These are phyloP conservation scores for Bombus cullumanus DNA, from an alignment of 1,140 invertebrate genomes.

Conservation along the genomic window DNA sequence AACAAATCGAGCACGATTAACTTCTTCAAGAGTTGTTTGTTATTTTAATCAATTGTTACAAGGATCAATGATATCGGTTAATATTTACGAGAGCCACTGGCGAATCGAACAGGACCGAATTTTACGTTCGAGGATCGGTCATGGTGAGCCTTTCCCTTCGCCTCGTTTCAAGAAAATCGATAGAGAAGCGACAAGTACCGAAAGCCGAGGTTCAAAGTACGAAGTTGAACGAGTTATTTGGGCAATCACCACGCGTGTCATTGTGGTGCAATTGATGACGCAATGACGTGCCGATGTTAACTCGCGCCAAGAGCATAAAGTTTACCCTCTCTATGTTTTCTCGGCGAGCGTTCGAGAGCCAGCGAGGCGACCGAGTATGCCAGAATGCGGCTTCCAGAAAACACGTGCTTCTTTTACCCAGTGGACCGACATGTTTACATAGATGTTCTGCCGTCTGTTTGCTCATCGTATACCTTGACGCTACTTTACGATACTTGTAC, in stretches of 20 bases:
- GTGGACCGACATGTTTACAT: constrained; percentile 62
- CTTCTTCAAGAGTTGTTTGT: too few relatives aligned
- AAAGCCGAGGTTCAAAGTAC: not conserved
- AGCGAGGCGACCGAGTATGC: not conserved
- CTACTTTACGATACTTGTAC: constrained; percentile 53
- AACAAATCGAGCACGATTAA: not conserved
- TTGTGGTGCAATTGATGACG: constrained; percentile 32
- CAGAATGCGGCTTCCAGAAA: constrained; percentile 47
- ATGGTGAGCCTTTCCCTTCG: too few relatives aligned
- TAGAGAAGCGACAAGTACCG: too few relatives aligned
- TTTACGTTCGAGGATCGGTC: too few relatives aligned
- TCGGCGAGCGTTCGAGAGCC: constrained; percentile 21
- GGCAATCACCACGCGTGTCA: not conserved
- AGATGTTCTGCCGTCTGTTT: constrained; percentile 63
- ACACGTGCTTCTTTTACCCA: constrained; percentile 56
- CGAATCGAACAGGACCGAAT: too few relatives aligned
- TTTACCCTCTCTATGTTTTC: not conserved
- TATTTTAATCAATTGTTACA: too few relatives aligned
- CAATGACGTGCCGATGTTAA: constrained; percentile 3
- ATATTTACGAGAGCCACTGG: too few relatives aligned
- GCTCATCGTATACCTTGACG: constrained; percentile 47
- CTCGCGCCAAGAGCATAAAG: constrained; percentile 27
- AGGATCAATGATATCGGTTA: too few relatives aligned
- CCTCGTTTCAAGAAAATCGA: too few relatives aligned
- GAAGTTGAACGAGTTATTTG: not conserved